Conservation (phyloP, 2,888 invertebrate species). For the Tipula confusa region DNA sequence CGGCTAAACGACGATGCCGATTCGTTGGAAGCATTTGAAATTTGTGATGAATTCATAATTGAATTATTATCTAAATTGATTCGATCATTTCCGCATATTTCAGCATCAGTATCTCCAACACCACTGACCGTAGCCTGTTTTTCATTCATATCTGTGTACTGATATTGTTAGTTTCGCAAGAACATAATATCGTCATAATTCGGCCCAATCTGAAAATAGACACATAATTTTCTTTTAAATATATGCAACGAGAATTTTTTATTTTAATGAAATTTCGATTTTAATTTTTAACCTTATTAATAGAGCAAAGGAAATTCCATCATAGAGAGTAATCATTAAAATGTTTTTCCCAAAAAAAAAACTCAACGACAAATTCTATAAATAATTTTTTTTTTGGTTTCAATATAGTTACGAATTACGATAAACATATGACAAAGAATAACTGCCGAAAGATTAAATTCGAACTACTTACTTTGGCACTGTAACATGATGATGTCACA, state of each 20-base stretch:
- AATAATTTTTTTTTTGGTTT: neutral
- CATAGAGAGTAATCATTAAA: neutral
- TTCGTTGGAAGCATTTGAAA: slow-evolving; percentile 48
- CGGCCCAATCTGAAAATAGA: slow-evolving; percentile 3
- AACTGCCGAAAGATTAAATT: neutral
- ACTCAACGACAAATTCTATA: neutral
- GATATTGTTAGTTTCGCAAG: neutral
- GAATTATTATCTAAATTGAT: slow-evolving; percentile 43
- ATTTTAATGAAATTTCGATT: slow-evolving; percentile 20
- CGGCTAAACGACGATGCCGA: slow-evolving; percentile 39
- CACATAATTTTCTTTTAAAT: neutral
- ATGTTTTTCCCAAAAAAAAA: neutral
- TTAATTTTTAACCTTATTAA: slow-evolving; percentile 8
- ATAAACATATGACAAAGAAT: slow-evolving; percentile 6
- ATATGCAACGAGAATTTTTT: neutral
- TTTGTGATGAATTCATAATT: slow-evolving; percentile 51
- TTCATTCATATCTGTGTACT: slow-evolving; percentile 32
- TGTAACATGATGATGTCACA: neutral
- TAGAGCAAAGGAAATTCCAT: slow-evolving; percentile 20
- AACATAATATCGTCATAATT: neutral
- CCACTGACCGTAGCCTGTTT: slow-evolving; percentile 34
- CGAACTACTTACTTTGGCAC: neutral
- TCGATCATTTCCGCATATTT: slow-evolving; percentile 34
- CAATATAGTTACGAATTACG: too few species aligned
- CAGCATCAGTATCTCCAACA: slow-evolving; percentile 37